Evolutionary conservation across 2,888 invertebrate genomes (phyloP), one percentile per base, ranked within the genome.

Genomic region (Drosophila paramelanica): DNA sequence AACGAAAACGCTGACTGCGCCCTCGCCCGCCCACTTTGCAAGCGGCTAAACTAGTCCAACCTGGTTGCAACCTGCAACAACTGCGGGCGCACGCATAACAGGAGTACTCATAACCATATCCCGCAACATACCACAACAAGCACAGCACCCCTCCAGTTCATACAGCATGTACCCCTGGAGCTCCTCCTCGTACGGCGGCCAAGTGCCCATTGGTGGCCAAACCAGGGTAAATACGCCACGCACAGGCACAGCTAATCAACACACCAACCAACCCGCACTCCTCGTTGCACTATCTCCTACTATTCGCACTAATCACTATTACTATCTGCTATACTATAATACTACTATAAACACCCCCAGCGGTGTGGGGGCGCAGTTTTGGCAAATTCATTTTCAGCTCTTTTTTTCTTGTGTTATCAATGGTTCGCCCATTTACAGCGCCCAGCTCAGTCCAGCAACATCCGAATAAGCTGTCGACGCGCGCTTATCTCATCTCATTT

Each of bases 121-220:
- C 33, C 11, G 33, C 43, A 52, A 43, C 11, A 41, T 36, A 74
- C 51, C 55, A 58, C 55, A 52, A 60, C 45, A 51, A 65, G 39
- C 56, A 51, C 62, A 60, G 49, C 61, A 64, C 61, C 38, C 27
- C 27, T 25, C 27, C 61, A 49, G 42, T 47, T 33, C 65, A 65
- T 60, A 39, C 61, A 64, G 52, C 70, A 92, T 92, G 92, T 92
- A 92, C 84, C 92, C 92, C 76, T 92, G 92, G 92, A 92, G 88
- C 77, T 91, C 92, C 49, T 86, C 92, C 79, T 81, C 91, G 67
- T 92, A 91, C 82, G 89, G 89, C 81, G 88, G 80, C 58, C 86
- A 73, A 77, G 80, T 61, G 67, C 74, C 79, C 53, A 77, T 53
- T 72, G 73, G 68, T 71, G 73, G 59, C 45, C 71, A 72, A 62